Percentiles rank a stretch among this genome's conserved stretches.
Evolutionary conservation across 2,113 vertebrate species (phyloP).

Genomic region (Cyphomyrus plagiostoma): DNA sequence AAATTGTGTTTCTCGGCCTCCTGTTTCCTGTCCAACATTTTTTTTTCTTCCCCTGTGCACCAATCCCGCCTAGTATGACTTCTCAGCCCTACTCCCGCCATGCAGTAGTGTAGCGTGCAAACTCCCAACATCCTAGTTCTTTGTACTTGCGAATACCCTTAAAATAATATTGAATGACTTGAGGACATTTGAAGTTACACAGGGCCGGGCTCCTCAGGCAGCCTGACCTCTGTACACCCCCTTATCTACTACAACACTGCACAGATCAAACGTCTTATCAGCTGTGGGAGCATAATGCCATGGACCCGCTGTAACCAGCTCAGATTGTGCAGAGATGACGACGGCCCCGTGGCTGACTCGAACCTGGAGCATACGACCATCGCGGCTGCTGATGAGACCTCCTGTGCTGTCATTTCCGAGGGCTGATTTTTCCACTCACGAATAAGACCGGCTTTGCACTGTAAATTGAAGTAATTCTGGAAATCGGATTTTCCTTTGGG

Average conservation of each 20-base stretch:
- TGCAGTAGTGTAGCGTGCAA: no score
- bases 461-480: neutral
- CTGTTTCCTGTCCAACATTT: no score
- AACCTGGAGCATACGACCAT: neutral
- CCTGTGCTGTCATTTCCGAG: neutral
- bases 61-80: no score
- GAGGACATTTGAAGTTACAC: no score
- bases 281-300: neutral
- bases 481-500: neutral
- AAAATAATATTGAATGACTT: no score
- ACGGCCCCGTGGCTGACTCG: neutral
- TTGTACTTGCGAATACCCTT: neutral
- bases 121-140: no score
- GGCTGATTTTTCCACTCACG: neutral
- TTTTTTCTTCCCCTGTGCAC: no score
- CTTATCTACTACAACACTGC: neutral
- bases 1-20: no score
- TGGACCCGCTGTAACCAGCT: neutral
- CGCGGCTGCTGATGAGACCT: neutral
- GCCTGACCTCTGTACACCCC: neutral
- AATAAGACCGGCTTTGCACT: neutral
- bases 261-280: neutral
- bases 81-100: no score
- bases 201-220: neutral
- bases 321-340: neutral